Base-by-base conservation (phyloP, 1,140 invertebrate genomes). In the Procambarus clarkii region DNA sequence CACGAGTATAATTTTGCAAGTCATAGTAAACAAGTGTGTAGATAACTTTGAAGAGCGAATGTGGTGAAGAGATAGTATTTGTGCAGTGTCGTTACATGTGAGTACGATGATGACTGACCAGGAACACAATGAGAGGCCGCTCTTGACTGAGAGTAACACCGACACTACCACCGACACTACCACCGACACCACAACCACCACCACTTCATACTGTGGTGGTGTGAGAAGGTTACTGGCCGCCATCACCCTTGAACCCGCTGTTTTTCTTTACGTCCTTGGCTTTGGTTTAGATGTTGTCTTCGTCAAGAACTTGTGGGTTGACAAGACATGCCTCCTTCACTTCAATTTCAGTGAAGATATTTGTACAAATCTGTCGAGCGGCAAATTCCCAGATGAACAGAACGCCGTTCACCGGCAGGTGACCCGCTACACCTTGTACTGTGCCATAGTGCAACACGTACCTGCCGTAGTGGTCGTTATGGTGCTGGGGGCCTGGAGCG, bases 401-500 rank as follows among this genome's bases (percentile, higher is more conserved):
- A 44, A 76, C 54, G 34, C 81, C 4, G 81, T 85, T 21, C 88
- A 91, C 34, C 74, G 44, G 24, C n/a, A 84, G 13, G 77, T 71
- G n/a, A 79, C 15, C 2, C n/a, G 24, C 74, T 91, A 91, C 74
- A 45, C 50, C 71, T 21, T 91, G 2, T 91, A 91, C 74, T 84
- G 82, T 50, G 46, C 76, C 21, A 13, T 50, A 34, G 48, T 91
- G 13, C 64, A 91, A 45, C 48, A 60, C 7, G 34, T 76, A 8
- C 82, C 74, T 7, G 88, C 48, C 48, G 74, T 48, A 2, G 8
- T 91, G 21, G 48, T 77, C 8, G 77, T 79, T 9, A 34, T 91
- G n/a, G 48, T 91, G 7, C 74, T 91, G 48, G 88, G 88, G 21
- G 64, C 88, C 5, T 79, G 80, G 88, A 91, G 88, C 46, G 88